Evolutionary conservation across 1,140 invertebrate species (phyloP), one percentile per base, ranked within the genome.

Genomic region (Pogonognathellus flavescens): DNA sequence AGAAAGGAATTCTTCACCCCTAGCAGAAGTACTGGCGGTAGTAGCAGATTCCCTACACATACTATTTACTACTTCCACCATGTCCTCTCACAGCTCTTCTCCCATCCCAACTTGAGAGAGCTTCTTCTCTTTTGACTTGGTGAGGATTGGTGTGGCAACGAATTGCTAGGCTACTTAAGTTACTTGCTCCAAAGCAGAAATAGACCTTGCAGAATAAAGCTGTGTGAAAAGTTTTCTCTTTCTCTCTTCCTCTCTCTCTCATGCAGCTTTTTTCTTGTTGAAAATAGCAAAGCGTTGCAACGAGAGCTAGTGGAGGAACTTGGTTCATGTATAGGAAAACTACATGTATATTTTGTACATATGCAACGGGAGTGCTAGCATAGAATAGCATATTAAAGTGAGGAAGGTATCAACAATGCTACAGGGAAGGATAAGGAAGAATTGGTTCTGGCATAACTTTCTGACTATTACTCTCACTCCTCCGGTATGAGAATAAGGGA

Each of bases 151-250:
- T 41, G 31, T 41, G 31, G 31, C 31, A 41, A 41, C 2, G 6
- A 41, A 41, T 41, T 49, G 41, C 25, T 72, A 49, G 66, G 16
- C 13, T 76, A 76, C 31, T 76, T 76, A 76, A 66, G 1, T 5
- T 22, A 66, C 11, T 20, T 25, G 20, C 20, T 76, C 70, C 41
- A 16, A 49, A 76, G 31, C 70, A 49, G 70, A 76, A 76, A 76
- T 76, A 76, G 49, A 76, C 31, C 70, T 76, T 18, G 70, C 41
- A 41, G 70, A 76, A 41, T 76, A 76, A 76, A 76, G 70, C 70
- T 76, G 70, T 31, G 70, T 76, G 70, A 76, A 76, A 76, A 76
- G 70, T 76, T 76, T 76, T 50, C 70, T 49, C 14, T 76, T 14
- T 76, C 31, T 3, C 2, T 41, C 31, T 3, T 6, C 6, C 25